These are phyloP conservation scores for Paracyclopina nana DNA, from an alignment of 1,140 invertebrate species.

Conservation along the genomic window DNA sequence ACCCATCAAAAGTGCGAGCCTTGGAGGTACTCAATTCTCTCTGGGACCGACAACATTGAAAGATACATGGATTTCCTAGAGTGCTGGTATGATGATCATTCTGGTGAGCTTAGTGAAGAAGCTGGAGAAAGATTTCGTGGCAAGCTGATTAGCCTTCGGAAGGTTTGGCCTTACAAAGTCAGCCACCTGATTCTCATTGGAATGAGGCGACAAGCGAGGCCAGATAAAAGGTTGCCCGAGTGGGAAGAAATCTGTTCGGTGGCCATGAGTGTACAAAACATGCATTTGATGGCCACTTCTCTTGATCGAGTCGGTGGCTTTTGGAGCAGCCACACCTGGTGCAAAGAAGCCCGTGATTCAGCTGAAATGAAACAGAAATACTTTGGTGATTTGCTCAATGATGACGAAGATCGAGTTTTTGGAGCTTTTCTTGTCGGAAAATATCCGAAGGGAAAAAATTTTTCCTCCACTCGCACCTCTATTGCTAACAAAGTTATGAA, in stretches of 20 bases:
- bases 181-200: slow-evolving; percentile 9
- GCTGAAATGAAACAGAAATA: not conserved
- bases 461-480: not conserved
- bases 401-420: not conserved
- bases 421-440: not conserved
- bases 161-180: not conserved
- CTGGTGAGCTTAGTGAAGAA: not conserved
- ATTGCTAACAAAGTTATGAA: not conserved
- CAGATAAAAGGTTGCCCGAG: slow-evolving; percentile 10
- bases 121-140: not conserved
- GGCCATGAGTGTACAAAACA: slow-evolving; percentile 2
- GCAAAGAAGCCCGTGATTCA: slow-evolving; percentile 3
- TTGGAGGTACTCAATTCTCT: slow-evolving; percentile 1
- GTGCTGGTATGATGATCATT: not conserved
- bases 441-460: not conserved
- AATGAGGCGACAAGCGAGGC: slow-evolving; percentile 7
- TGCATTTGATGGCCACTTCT: slow-evolving; percentile 5
- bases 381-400: not conserved
- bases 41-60: not conserved
- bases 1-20: slow-evolving; percentile 2
- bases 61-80: not conserved
- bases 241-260: slow-evolving; percentile 10
- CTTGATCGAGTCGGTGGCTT: not conserved
- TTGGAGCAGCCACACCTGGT: slow-evolving; percentile 9
- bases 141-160: not conserved